Evolutionary conservation across 2,888 invertebrate species (phyloP).

Genomic region (Cyaniris semiargus): DNA sequence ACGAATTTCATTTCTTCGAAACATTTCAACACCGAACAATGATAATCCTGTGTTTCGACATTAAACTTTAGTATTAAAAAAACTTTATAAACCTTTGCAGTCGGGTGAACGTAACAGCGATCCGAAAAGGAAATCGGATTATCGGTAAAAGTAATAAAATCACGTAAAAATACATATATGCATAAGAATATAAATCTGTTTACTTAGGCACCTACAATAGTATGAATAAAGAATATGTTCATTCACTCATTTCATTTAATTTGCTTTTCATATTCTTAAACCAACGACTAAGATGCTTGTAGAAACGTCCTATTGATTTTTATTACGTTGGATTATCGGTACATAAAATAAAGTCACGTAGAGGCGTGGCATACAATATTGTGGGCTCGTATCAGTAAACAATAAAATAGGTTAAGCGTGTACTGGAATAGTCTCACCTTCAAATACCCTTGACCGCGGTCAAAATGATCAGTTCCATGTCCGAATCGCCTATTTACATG

Average conservation of each 20-base stretch:
- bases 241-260: too few relatives aligned
- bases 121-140: too few relatives aligned
- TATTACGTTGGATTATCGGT: not conserved
- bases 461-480: not conserved
- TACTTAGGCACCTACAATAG: too few relatives aligned
- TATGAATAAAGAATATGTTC: too few relatives aligned
- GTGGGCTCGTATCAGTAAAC: not conserved
- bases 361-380: not conserved
- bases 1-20: too few relatives aligned
- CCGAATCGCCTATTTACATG: slow-evolving; percentile 21
- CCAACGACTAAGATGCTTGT: not conserved
- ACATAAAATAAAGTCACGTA: slow-evolving; percentile 1
- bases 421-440: slow-evolving; percentile 7
- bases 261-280: too few relatives aligned
- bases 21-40: not conserved
- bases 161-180: too few relatives aligned
- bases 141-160: too few relatives aligned
- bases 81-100: not conserved
- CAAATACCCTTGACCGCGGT: slow-evolving; percentile 19
- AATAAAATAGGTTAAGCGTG: not conserved
- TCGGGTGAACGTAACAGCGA: not conserved
- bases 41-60: not conserved
- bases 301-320: not conserved
- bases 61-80: not conserved
- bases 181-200: too few relatives aligned